A percentile compares a stretch with the other conserved stretches of the same genome.
Conservation (phyloP, 2,797 vertebrate genomes). For the Pseudocheirus occidentalis region DNA sequence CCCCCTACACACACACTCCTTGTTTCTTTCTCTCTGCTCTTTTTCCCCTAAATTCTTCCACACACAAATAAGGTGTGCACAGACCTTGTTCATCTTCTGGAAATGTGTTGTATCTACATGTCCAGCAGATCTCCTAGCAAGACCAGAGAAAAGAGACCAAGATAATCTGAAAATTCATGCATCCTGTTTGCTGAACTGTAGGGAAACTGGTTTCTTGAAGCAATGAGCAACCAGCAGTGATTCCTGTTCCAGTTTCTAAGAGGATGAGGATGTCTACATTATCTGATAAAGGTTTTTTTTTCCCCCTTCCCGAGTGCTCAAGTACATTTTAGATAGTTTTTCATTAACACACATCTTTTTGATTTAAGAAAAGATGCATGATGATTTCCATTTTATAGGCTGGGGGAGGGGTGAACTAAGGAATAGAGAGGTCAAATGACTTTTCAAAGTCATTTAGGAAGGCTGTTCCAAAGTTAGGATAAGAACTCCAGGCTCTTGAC, state of each 20-base stretch:
- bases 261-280: constrained; percentile 23
- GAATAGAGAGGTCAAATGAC: constrained; percentile 53
- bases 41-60: background rate
- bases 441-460: constrained; percentile 63
- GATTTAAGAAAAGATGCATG: background rate
- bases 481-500: constrained; percentile 70
- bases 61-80: background rate
- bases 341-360: constrained; percentile 1
- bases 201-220: constrained; percentile 30
- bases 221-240: background rate
- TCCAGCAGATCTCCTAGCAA: background rate
- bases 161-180: background rate
- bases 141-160: background rate
- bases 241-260: constrained; percentile 18
- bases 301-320: constrained; percentile 27
- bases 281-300: background rate
- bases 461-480: constrained; percentile 59
- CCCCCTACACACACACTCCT: background rate
- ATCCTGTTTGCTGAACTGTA: background rate
- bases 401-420: constrained; percentile 42
- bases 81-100: background rate
- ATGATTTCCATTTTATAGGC: constrained; percentile 8
- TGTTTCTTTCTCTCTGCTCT: background rate
- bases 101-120: background rate
- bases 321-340: constrained; percentile 2